Percentiles rank a stretch among this genome's conserved stretches.
phyloP scores from a whole-genome alignment of 2,888 invertebrate genomes.

The Cosmia trapezina region DNA sequence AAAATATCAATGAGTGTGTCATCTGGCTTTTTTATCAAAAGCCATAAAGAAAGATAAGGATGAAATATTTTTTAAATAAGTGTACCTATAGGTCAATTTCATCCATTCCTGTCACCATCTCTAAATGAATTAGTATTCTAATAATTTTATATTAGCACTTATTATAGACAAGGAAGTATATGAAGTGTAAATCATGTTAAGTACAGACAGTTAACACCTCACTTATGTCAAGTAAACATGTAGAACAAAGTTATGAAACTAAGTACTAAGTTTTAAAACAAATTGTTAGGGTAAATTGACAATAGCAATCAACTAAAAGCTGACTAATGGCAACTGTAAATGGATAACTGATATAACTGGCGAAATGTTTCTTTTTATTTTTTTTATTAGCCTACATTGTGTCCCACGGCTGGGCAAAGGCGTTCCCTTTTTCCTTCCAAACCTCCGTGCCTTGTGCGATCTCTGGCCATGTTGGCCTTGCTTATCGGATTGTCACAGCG shows the following conservation, averaged over 20 bases:
- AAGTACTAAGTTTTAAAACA: constrained; percentile 1
- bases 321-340: too few relatives aligned
- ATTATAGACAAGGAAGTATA: constrained; percentile 21
- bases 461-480: too few relatives aligned
- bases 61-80: background rate
- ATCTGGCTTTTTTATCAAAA: constrained; percentile 28
- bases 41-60: background rate
- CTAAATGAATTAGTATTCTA: background rate
- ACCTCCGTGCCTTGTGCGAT: too few relatives aligned
- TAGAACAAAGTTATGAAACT: constrained; percentile 23
- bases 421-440: too few relatives aligned
- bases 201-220: constrained; percentile 35
- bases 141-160: constrained; percentile 18
- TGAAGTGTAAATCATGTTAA: constrained; percentile 6
- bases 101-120: background rate
- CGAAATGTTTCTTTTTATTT: too few relatives aligned
- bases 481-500: too few relatives aligned
- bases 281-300: background rate
- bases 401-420: too few relatives aligned
- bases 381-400: too few relatives aligned
- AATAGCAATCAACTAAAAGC: too few relatives aligned
- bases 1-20: background rate
- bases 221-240: constrained; percentile 10
- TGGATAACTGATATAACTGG: too few relatives aligned
- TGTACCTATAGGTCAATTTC: background rate